phyloP scores from a whole-genome alignment of 2,888 invertebrate genomes.

The Chaetogeoica ovagalla region DNA sequence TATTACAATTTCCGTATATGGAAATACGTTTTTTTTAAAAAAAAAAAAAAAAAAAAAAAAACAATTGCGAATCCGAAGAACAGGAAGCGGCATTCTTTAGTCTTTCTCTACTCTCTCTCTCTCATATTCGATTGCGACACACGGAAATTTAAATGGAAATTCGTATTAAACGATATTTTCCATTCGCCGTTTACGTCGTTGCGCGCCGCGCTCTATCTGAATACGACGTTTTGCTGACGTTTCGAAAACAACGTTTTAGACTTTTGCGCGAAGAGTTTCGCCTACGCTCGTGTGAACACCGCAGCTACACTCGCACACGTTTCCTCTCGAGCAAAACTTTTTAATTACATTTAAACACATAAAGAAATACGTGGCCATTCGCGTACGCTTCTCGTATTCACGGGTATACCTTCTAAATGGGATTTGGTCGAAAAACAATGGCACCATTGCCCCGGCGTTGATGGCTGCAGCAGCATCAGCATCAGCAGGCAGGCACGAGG shows the following conservation, averaged over 20 bases:
- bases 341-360: constrained; percentile 26
- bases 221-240: constrained; percentile 26
- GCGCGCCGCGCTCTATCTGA: too few species aligned
- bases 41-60: too few species aligned
- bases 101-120: too few species aligned
- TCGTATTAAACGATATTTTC: constrained; percentile 19
- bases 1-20: constrained; percentile 23
- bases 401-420: constrained; percentile 18
- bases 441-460: constrained; percentile 4
- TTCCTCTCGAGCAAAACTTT: constrained; percentile 11
- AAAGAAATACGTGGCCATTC: not conserved
- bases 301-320: too few species aligned
- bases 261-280: constrained; percentile 17
- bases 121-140: not conserved
- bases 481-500: not conserved
- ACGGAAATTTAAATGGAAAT: constrained; percentile 32
- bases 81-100: not conserved
- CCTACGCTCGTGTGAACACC: not conserved
- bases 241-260: constrained; percentile 36
- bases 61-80: not conserved
- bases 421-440: constrained; percentile 35
- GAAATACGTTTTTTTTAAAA: constrained; percentile 8
- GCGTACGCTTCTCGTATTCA: too few species aligned
- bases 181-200: not conserved
- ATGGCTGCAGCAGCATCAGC: too few species aligned